Evolutionary conservation across 2,888 invertebrate species (phyloP).

Genomic region (Amiota communis): DNA sequence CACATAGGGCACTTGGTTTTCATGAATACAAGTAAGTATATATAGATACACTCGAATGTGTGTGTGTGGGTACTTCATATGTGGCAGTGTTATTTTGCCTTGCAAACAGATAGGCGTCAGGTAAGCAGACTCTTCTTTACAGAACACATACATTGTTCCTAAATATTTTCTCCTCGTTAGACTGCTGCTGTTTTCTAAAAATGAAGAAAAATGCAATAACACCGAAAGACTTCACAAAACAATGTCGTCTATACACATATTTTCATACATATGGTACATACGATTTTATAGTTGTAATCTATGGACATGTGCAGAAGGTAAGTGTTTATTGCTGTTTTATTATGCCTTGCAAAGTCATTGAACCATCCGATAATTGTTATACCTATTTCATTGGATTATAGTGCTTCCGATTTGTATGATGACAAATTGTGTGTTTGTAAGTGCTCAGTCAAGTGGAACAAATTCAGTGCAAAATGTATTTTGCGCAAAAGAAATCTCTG

Average conservation of each 20-base stretch:
- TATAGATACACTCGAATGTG: neutral
- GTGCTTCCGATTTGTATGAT: no score
- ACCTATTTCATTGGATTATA: neutral
- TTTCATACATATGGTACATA: no score
- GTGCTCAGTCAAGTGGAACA: no score
- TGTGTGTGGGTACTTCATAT: no score
- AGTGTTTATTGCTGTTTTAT: constrained; percentile 5
- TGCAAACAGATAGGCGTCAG: constrained; percentile 5
- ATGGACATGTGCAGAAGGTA: neutral
- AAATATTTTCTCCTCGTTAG: no score
- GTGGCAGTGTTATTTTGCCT: neutral
- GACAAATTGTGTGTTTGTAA: no score
- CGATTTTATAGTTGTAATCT: no score
- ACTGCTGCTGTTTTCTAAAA: neutral
- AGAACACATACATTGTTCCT: no score
- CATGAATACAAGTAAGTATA: neutral
- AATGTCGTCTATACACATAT: neutral
- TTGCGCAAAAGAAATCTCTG: neutral
- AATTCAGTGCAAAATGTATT: neutral
- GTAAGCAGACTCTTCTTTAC: neutral
- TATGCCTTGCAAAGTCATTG: neutral
- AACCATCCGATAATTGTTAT: constrained; percentile 5
- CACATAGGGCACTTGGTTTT: constrained; percentile 6
- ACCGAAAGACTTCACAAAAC: neutral
- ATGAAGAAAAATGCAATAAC: constrained; percentile 4